Evolutionary conservation across 1,140 invertebrate genomes (phyloP).

Genomic region (Drosophila biarmipes): DNA sequence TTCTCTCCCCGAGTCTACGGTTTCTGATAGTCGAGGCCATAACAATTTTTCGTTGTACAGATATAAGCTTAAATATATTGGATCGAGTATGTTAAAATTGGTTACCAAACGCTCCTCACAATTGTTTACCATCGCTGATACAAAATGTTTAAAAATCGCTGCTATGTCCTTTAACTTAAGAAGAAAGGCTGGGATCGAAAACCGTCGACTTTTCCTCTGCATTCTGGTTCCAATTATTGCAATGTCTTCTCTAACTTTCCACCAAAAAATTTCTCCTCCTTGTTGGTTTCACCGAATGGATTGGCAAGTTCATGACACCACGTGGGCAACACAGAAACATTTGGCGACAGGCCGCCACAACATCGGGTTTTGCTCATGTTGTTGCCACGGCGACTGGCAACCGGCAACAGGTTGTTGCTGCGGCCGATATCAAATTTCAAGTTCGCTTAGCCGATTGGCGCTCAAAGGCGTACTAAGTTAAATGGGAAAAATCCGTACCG

Average conservation of each 20-base stretch:
- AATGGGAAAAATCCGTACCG: too few species aligned
- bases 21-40: too few species aligned
- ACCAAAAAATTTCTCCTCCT: slow-evolving; percentile 7
- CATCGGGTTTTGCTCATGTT: slow-evolving; percentile 14
- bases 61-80: too few species aligned
- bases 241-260: slow-evolving; percentile 10
- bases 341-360: slow-evolving; percentile 9
- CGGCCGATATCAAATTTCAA: slow-evolving; percentile 18
- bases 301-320: slow-evolving; percentile 35
- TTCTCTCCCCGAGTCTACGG: too few species aligned
- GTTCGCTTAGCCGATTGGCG: neutral
- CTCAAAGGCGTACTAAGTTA: neutral
- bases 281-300: slow-evolving; percentile 11
- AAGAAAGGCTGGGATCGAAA: too few species aligned
- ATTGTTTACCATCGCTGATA: too few species aligned
- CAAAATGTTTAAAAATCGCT: too few species aligned
- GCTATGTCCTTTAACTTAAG: too few species aligned
- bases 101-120: too few species aligned
- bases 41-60: too few species aligned
- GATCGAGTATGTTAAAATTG: too few species aligned
- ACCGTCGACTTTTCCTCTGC: neutral
- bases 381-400: slow-evolving; percentile 5
- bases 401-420: slow-evolving; percentile 14
- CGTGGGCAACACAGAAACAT: slow-evolving; percentile 23
- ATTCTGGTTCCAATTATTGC: neutral